Evolutionary conservation across 2,888 invertebrate species (phyloP).

Genomic region (Drosophila hamatofila): DNA sequence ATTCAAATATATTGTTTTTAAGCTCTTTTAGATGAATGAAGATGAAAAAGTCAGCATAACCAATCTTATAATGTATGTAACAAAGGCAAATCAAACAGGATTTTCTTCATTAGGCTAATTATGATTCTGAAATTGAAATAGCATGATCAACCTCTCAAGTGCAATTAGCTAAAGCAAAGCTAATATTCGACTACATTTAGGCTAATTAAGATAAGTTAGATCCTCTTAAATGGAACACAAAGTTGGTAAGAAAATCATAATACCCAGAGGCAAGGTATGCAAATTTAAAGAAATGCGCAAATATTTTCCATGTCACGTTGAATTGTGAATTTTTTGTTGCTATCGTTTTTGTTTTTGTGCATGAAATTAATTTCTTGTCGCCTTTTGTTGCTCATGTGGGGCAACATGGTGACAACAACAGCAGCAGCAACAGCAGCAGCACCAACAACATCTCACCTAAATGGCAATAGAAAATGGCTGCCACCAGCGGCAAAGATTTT

Average conservation of each 20-base stretch:
- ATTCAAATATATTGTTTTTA: too few relatives aligned
- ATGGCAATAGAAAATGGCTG: conserved; percentile 80
- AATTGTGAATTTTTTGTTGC: conserved; percentile 65
- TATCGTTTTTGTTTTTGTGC: conserved; percentile 63
- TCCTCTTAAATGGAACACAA: not conserved
- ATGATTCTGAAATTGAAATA: too few relatives aligned
- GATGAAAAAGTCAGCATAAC: too few relatives aligned
- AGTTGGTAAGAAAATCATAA: not conserved
- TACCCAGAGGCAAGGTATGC: conserved; percentile 11
- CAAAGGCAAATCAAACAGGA: too few relatives aligned
- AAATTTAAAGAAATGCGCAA: conserved; percentile 55
- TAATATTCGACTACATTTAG: too few relatives aligned
- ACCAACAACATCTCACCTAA: conserved; percentile 70
- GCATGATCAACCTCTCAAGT: accelerated
- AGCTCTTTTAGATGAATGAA: too few relatives aligned
- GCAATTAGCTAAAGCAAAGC: not conserved
- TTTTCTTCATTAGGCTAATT: too few relatives aligned
- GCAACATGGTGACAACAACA: conserved; percentile 60
- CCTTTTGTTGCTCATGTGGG: conserved; percentile 76
- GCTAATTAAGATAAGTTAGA: not conserved
- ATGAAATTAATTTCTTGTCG: conserved; percentile 80
- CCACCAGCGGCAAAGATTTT: conserved; percentile 73
- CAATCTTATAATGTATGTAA: too few relatives aligned
- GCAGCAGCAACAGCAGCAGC: conserved; percentile 25
- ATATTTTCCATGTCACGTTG: conserved; percentile 80